phyloP scores from a whole-genome alignment of 2,888 invertebrate genomes.

The Drosophila merina region DNA sequence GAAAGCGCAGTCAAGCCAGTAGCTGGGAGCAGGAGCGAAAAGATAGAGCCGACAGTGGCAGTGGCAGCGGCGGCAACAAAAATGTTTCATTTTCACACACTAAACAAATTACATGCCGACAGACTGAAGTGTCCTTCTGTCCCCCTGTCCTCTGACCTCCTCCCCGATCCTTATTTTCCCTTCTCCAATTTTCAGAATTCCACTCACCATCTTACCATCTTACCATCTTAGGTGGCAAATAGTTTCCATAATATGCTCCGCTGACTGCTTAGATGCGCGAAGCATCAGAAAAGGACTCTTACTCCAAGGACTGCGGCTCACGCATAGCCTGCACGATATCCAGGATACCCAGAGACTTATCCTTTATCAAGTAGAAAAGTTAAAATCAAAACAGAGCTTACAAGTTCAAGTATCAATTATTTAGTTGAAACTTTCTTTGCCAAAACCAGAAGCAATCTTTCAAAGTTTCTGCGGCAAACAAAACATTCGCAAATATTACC shows the following conservation, averaged over 20 bases:
- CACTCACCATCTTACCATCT: slow-evolving; percentile 6
- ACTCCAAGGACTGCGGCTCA: neutral
- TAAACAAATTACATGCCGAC: slow-evolving; percentile 74
- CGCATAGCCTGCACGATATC: slow-evolving; percentile 5
- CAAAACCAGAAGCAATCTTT: too few relatives aligned
- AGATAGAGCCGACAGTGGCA: neutral
- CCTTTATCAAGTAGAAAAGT: neutral
- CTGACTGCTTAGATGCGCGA: neutral
- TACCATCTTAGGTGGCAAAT: slow-evolving; percentile 43
- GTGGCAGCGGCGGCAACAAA: slow-evolving; percentile 46
- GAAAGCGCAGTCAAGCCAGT: slow-evolving; percentile 9
- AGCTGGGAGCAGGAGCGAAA: neutral
- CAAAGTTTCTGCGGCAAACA: too few relatives aligned
- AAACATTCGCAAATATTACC: too few relatives aligned
- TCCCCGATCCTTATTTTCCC: neutral
- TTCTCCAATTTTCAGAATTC: slow-evolving; percentile 9
- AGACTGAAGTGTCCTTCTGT: slow-evolving; percentile 47
- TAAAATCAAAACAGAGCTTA: neutral
- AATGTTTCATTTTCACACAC: slow-evolving; percentile 76
- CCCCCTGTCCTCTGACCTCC: neutral
- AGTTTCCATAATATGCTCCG: slow-evolving; percentile 41
- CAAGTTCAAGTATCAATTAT: slow-evolving; percentile 3
- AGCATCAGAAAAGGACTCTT: neutral
- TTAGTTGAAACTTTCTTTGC: too few relatives aligned
- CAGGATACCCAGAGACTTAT: neutral